These are phyloP conservation scores for Tachina grossa DNA, from an alignment of 2,888 invertebrate species.

Conservation along the genomic window DNA sequence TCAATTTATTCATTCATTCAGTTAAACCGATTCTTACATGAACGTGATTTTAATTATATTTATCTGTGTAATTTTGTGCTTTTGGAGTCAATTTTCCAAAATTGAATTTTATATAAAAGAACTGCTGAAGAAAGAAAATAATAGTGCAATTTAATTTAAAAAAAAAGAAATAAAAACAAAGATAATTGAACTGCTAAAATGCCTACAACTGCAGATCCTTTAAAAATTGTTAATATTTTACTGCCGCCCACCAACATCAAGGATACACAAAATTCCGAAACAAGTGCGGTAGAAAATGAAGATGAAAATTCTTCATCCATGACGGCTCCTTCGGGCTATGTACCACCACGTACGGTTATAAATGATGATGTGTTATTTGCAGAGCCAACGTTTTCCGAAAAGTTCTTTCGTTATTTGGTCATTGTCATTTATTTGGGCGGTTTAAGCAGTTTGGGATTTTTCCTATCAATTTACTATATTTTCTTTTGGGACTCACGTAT, in stretches of 20 bases:
- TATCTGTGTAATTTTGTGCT: conserved; percentile 19
- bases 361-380: conserved; percentile 76
- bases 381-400: conserved; percentile 78
- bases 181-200: not conserved
- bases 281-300: conserved; percentile 27
- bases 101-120: conserved; percentile 35
- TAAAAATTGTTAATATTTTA: conserved; percentile 57
- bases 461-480: conserved; percentile 81
- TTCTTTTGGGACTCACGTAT: conserved; percentile 82
- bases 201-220: conserved; percentile 34
- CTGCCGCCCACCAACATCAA: conserved; percentile 18
- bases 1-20: conserved; percentile 49
- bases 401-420: conserved; percentile 79
- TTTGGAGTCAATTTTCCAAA: conserved; percentile 26
- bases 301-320: not conserved
- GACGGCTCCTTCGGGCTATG: conserved; percentile 21
- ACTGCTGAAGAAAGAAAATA: conserved; percentile 31
- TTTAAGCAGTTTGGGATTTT: conserved; percentile 80
- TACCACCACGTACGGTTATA: conserved; percentile 46
- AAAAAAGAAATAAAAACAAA: not conserved
- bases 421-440: conserved; percentile 80
- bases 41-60: conserved; percentile 54
- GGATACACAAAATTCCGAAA: not conserved
- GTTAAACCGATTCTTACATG: conserved; percentile 42
- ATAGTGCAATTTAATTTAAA: not conserved